Conservation (phyloP, 1,140 invertebrate genomes). For the Meteorus sp. region DNA sequence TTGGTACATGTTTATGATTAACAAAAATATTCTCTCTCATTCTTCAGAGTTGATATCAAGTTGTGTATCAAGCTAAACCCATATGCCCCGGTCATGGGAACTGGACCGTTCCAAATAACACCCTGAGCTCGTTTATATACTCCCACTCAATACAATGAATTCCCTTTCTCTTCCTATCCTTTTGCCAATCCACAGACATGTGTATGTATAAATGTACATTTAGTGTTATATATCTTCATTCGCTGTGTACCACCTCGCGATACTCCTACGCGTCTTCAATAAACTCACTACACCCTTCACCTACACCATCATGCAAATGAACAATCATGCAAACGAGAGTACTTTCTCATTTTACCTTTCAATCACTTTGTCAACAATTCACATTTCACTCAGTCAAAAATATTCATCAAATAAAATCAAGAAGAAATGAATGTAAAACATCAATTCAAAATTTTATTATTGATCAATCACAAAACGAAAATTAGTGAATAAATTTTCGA, state of each 20-base stretch:
- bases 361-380: conserved; percentile 4
- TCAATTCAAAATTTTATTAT: too few relatives aligned
- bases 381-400: too few relatives aligned
- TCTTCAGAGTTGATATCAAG: too few relatives aligned
- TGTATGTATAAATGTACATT: not conserved
- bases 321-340: conserved; percentile 16
- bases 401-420: conserved; percentile 3
- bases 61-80: not conserved
- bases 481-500: not conserved
- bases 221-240: conserved; percentile 11
- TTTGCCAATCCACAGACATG: too few relatives aligned
- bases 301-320: not conserved
- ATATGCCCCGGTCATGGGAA: conserved; percentile 36
- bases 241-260: conserved; percentile 10
- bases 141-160: conserved; percentile 9
- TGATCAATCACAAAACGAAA: too few relatives aligned
- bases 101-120: conserved; percentile 37
- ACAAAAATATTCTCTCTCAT: conserved; percentile 24
- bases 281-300: conserved; percentile 17
- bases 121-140: conserved; percentile 19
- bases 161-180: not conserved
- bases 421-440: too few relatives aligned
- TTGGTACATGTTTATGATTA: conserved; percentile 34
- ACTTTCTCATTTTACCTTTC: conserved; percentile 21
- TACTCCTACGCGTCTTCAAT: conserved; percentile 26